phyloP scores from a whole-genome alignment of 2,888 invertebrate species.

The Oegoconia quadripuncta region DNA sequence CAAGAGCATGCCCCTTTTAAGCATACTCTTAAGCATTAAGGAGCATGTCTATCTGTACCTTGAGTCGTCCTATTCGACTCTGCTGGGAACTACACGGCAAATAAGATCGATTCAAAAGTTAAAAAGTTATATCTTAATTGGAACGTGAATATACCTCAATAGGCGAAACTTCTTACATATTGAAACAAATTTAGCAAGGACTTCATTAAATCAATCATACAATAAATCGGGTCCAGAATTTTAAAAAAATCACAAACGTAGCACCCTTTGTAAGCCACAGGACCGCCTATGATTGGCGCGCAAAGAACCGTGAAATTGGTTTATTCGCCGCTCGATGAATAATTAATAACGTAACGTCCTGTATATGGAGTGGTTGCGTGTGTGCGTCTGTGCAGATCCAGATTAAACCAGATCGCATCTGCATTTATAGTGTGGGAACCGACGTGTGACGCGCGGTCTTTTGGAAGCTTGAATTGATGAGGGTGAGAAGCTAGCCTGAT shows the following conservation, averaged over 20 bases:
- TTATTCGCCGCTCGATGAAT: constrained; percentile 79
- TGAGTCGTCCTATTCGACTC: no score
- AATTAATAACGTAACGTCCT: constrained; percentile 75
- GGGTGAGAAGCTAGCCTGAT: neutral
- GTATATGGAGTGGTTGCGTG: constrained; percentile 23
- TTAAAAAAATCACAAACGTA: neutral
- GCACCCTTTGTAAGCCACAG: constrained; percentile 46
- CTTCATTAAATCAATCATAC: no score
- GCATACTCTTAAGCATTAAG: no score
- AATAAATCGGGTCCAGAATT: no score
- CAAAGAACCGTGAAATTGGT: constrained; percentile 80
- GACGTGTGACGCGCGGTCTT: constrained; percentile 20
- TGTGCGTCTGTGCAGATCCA: constrained; percentile 34
- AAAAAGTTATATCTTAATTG: no score
- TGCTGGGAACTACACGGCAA: no score
- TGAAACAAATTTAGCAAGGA: no score
- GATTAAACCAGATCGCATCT: constrained; percentile 57
- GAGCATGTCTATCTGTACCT: no score
- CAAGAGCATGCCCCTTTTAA: no score
- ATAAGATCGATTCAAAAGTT: no score
- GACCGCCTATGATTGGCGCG: constrained; percentile 57
- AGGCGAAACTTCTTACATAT: no score
- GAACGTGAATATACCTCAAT: no score
- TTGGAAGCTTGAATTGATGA: constrained; percentile 3
- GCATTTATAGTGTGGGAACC: constrained; percentile 60